Conservation (phyloP, 2,888 invertebrate species). For the Chymomyza fuscimana region DNA sequence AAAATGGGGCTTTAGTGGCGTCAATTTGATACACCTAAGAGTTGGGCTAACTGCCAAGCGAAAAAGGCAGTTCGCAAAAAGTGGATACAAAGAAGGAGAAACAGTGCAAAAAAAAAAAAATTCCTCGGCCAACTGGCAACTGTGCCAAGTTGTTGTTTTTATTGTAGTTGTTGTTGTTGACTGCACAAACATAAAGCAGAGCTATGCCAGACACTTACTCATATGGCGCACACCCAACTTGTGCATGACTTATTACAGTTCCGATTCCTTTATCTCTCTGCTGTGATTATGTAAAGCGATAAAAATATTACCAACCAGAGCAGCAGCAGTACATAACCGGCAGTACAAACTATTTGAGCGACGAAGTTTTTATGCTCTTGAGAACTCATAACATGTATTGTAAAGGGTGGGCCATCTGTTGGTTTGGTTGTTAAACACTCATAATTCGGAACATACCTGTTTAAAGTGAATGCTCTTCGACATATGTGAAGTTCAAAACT, state of each 20-base stretch:
- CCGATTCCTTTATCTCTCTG: conserved; percentile 33
- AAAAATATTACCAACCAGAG: conserved; percentile 17
- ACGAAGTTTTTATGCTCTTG: no score
- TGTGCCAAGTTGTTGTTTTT: conserved; percentile 32
- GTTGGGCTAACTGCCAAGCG: neutral
- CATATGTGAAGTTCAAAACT: no score
- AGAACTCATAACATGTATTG: no score
- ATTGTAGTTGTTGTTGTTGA: no score
- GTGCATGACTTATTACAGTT: conserved; percentile 47
- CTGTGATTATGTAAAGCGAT: conserved; percentile 31
- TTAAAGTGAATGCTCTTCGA: no score
- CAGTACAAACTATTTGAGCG: neutral
- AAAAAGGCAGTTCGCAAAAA: neutral
- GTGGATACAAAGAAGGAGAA: neutral
- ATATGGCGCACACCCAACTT: conserved; percentile 17
- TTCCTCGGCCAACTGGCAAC: neutral
- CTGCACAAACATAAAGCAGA: conserved; percentile 5
- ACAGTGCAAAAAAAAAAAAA: neutral
- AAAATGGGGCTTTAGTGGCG: neutral
- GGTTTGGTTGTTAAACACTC: no score
- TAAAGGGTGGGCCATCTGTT: no score
- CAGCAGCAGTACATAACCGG: neutral
- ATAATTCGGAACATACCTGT: no score
- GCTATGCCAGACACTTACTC: conserved; percentile 13
- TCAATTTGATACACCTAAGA: neutral